Percentiles rank a stretch among this genome's conserved stretches.
Conservation (phyloP, 2,797 vertebrate genomes). For the Eremophila alpestris region DNA sequence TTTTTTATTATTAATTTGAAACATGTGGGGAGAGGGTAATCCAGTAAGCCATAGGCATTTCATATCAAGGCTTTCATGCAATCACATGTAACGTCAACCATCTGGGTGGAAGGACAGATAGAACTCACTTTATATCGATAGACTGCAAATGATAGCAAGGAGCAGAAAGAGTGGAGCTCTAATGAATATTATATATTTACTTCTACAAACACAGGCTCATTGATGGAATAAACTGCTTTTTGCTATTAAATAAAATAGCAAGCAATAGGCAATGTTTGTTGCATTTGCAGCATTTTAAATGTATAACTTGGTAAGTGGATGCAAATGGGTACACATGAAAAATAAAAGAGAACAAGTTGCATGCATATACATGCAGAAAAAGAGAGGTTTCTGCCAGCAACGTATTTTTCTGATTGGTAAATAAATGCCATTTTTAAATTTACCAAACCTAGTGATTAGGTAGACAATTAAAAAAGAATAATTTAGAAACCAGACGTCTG, state of each 20-base stretch:
- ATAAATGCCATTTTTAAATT: not conserved
- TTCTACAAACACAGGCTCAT: not conserved
- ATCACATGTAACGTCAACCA: constrained; percentile 81
- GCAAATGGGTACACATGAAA: not conserved
- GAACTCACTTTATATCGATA: constrained; percentile 33
- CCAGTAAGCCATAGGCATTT: constrained; percentile 83
- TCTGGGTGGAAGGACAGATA: constrained; percentile 74
- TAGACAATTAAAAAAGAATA: constrained; percentile 1
- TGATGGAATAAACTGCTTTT: not conserved
- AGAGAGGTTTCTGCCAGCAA: not conserved
- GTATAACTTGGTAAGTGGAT: not conserved
- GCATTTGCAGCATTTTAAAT: not conserved
- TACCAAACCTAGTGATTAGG: not conserved
- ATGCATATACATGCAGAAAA: not conserved
- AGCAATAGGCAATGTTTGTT: not conserved
- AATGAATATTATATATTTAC: constrained; percentile 32
- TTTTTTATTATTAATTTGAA: constrained; percentile 82
- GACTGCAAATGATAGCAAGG: constrained; percentile 45
- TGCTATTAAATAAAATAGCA: not conserved
- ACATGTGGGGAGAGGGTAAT: constrained; percentile 81
- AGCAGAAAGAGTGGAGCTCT: constrained; percentile 20
- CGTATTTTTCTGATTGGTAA: not conserved
- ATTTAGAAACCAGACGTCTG: constrained; percentile 3
- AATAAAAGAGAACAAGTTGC: not conserved
- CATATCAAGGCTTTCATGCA: constrained; percentile 79